phyloP scores from a whole-genome alignment of 1,140 invertebrate genomes.

The Lutraria rhynchaena region DNA sequence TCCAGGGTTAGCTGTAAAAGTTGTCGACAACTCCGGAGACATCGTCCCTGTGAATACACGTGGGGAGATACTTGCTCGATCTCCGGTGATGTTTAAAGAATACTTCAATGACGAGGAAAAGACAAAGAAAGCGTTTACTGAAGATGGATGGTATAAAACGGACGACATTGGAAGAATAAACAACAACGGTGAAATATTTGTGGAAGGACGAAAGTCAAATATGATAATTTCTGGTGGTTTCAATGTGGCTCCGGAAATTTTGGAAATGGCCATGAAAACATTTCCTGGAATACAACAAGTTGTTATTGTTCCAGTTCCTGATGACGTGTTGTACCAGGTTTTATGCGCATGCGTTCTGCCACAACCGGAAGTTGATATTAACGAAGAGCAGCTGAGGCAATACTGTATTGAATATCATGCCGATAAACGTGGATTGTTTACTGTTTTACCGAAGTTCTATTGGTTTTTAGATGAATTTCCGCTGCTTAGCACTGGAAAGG shows the following conservation, averaged over 20 bases:
- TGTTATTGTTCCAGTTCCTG: conserved; percentile 46
- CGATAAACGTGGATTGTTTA: conserved; percentile 28
- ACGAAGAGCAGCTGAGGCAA: neutral
- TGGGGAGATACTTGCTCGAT: conserved; percentile 1
- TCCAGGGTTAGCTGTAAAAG: neutral
- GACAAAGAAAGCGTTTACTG: conserved; percentile 79
- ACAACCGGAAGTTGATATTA: neutral
- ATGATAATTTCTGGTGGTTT: conserved; percentile 52
- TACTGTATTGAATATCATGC: neutral
- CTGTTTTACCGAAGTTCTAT: conserved; percentile 33
- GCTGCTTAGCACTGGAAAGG: conserved; percentile 18
- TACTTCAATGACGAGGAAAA: conserved; percentile 75
- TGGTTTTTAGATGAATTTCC: conserved; percentile 38
- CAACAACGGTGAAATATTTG: conserved; percentile 54
- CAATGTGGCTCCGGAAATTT: conserved; percentile 37
- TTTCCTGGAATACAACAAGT: conserved; percentile 27
- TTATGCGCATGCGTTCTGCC: conserved; percentile 44
- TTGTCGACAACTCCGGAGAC: neutral
- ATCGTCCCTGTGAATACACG: conserved; percentile 1
- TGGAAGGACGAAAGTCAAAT: conserved; percentile 47
- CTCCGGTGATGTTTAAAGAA: conserved; percentile 3
- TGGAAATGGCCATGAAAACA: conserved; percentile 32
- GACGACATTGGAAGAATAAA: conserved; percentile 79
- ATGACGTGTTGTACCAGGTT: conserved; percentile 34
- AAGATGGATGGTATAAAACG: conserved; percentile 82